Evolutionary conservation across 2,888 invertebrate genomes (phyloP).

Genomic region (Notodonta dromedarius): DNA sequence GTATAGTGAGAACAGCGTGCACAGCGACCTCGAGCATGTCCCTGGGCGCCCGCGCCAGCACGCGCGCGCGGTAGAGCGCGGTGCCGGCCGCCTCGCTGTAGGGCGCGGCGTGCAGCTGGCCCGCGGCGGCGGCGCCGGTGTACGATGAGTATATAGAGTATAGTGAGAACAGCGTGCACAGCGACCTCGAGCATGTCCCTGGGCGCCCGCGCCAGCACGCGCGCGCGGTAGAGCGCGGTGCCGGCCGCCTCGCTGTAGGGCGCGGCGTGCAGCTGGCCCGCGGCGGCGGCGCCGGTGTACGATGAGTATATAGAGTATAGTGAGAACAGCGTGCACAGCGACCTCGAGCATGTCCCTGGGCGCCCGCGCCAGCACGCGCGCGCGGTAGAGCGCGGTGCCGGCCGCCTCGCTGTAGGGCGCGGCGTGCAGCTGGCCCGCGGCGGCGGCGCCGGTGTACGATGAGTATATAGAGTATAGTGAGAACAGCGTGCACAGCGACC

Average conservation of each 20-base stretch:
- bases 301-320: too few relatives aligned
- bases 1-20: too few relatives aligned
- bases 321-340: too few relatives aligned
- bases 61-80: slow-evolving; percentile 80
- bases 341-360: slow-evolving; percentile 69
- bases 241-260: slow-evolving; percentile 70
- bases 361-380: slow-evolving; percentile 69
- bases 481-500: slow-evolving; percentile 36
- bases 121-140: too few relatives aligned
- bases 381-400: slow-evolving; percentile 74
- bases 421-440: slow-evolving; percentile 81
- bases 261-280: slow-evolving; percentile 84
- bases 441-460: slow-evolving; percentile 39
- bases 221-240: slow-evolving; percentile 78
- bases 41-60: slow-evolving; percentile 62
- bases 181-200: slow-evolving; percentile 66
- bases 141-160: too few relatives aligned
- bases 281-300: slow-evolving; percentile 35
- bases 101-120: too few relatives aligned
- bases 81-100: too few relatives aligned
- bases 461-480: too few relatives aligned
- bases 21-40: slow-evolving; percentile 65
- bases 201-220: slow-evolving; percentile 66
- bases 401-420: slow-evolving; percentile 80
- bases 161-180: too few relatives aligned